phyloP scores from a whole-genome alignment of 2,888 invertebrate genomes.

The Cactoblastis cactorum region DNA sequence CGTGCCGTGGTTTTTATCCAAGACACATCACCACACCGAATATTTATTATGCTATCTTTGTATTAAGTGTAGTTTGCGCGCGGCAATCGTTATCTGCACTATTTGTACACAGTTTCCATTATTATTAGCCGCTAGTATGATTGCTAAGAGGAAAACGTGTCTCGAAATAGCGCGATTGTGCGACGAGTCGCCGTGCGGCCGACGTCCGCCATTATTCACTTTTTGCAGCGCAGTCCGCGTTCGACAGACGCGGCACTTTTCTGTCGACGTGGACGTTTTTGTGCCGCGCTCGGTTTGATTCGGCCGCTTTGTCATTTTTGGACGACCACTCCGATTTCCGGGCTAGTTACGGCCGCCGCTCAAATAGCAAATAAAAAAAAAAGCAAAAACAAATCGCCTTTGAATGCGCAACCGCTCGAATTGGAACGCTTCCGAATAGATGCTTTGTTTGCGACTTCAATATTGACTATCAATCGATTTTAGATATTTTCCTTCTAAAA shows the following conservation, averaged over 20 bases:
- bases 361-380: slow-evolving; percentile 37
- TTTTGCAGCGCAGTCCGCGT: slow-evolving; percentile 50
- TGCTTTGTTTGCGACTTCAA: slow-evolving; percentile 14
- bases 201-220: slow-evolving; percentile 60
- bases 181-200: slow-evolving; percentile 34
- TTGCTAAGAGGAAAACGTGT: slow-evolving; percentile 66
- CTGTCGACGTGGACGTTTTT: slow-evolving; percentile 55
- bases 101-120: slow-evolving; percentile 38
- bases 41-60: slow-evolving; percentile 24
- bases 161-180: slow-evolving; percentile 67
- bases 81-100: slow-evolving; percentile 42
- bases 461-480: slow-evolving; percentile 1
- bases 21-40: background rate
- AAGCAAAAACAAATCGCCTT: slow-evolving; percentile 28
- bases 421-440: slow-evolving; percentile 14
- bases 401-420: slow-evolving; percentile 24
- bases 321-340: slow-evolving; percentile 52
- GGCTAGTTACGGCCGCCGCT: slow-evolving; percentile 33
- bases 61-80: slow-evolving; percentile 33
- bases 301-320: slow-evolving; percentile 59
- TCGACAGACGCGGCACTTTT: slow-evolving; percentile 41
- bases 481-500: background rate
- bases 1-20: slow-evolving; percentile 38
- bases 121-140: slow-evolving; percentile 51
- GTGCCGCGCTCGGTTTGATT: slow-evolving; percentile 45